These are phyloP conservation scores for Nymphicus hollandicus DNA, from an alignment of 2,113 vertebrate species.

Conservation along the genomic window DNA sequence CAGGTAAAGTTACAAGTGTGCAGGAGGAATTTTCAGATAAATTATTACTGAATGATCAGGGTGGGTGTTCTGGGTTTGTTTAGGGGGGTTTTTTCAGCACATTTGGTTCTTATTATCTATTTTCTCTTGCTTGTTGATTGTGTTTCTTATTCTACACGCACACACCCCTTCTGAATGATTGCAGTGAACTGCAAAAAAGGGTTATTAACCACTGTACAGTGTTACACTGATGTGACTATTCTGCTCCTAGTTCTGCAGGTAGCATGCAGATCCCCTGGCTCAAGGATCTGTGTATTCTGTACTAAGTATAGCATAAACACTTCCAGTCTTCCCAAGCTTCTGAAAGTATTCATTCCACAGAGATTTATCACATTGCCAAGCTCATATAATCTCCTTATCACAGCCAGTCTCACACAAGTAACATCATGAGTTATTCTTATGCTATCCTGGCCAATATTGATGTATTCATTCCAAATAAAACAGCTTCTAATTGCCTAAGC, in stretches of 20 bases:
- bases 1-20: neutral
- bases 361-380: slow-evolving; percentile 15
- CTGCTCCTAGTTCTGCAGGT: neutral
- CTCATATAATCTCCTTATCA: slow-evolving; percentile 25
- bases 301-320: neutral
- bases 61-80: neutral
- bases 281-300: neutral
- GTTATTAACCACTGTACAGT: neutral
- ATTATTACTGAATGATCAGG: neutral
- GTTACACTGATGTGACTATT: neutral
- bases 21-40: neutral
- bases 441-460: slow-evolving; percentile 49
- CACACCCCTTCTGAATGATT: neutral
- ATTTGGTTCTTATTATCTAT: neutral
- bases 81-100: neutral
- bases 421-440: slow-evolving; percentile 6
- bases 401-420: neutral
- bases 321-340: neutral
- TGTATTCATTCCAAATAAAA: slow-evolving; percentile 40
- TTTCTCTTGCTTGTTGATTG: neutral
- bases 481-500: slow-evolving; percentile 64
- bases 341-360: slow-evolving; percentile 3
- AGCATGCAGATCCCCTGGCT: neutral
- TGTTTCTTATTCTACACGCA: neutral
- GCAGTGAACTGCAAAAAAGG: neutral